phyloP scores from a whole-genome alignment of 2,888 invertebrate genomes.

The Parascotia fuliginaria region DNA sequence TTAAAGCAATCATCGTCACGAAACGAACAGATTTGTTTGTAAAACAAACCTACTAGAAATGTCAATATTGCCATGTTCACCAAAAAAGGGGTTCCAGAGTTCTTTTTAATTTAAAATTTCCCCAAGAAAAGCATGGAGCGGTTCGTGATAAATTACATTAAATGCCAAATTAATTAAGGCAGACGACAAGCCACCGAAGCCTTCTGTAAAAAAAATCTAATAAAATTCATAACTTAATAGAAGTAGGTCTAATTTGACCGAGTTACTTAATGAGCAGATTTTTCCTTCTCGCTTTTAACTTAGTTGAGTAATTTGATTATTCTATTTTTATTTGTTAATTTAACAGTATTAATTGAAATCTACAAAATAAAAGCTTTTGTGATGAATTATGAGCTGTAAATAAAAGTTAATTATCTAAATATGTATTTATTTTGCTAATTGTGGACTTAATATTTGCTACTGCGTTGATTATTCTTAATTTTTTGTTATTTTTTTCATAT shows the following conservation, averaged over 20 bases:
- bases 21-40: conserved; percentile 36
- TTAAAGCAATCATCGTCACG: conserved; percentile 37
- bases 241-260: conserved; percentile 44
- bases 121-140: conserved; percentile 35
- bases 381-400: background rate
- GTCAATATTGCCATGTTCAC: conserved; percentile 28
- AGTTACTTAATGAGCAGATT: conserved; percentile 35
- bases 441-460: too few species aligned
- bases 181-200: conserved; percentile 56
- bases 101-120: conserved; percentile 29
- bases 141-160: conserved; percentile 72
- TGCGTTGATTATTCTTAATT: too few species aligned
- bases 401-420: background rate
- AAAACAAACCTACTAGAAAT: conserved; percentile 27
- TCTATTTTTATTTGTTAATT: background rate
- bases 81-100: conserved; percentile 41
- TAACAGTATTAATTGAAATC: background rate
- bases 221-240: conserved; percentile 59
- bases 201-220: conserved; percentile 52
- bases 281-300: conserved; percentile 16
- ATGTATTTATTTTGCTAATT: too few species aligned
- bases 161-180: conserved; percentile 72
- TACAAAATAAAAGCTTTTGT: background rate
- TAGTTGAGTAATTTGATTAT: conserved; percentile 8
- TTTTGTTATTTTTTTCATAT: too few species aligned